phyloP scores from a whole-genome alignment of 2,888 invertebrate genomes.

The Listrodromus nycthemerus region DNA sequence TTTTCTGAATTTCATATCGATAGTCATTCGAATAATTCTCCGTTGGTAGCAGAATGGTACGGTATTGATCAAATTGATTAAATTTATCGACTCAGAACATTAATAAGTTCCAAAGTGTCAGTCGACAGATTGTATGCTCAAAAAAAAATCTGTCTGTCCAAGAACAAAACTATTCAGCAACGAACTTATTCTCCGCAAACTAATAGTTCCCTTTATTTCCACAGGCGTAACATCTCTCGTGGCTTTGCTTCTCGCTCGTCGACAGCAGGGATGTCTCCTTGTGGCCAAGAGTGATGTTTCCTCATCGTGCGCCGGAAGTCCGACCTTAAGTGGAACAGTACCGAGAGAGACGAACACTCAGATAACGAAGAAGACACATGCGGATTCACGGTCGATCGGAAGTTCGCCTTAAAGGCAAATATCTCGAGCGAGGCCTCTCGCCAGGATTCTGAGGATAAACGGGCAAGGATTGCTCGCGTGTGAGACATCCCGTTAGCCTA shows the following conservation, averaged over 20 bases:
- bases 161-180: background rate
- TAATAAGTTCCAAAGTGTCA: too few species aligned
- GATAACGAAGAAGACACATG: conserved; percentile 37
- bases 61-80: background rate
- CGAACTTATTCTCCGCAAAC: background rate
- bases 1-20: background rate
- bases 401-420: conserved; percentile 62
- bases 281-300: background rate
- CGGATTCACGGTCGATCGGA: conserved; percentile 19
- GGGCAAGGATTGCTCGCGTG: conserved; percentile 7
- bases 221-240: too few species aligned
- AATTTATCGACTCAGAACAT: background rate
- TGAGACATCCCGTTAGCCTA: conserved; percentile 21
- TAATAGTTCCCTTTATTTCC: background rate
- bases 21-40: background rate
- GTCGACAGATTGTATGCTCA: background rate
- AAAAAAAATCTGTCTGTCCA: background rate
- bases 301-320: background rate
- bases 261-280: too few species aligned
- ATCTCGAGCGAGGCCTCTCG: conserved; percentile 55
- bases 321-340: conserved; percentile 18
- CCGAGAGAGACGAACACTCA: background rate
- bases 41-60: background rate
- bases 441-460: conserved; percentile 52
- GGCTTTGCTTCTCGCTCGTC: background rate